Evolutionary conservation across 1,140 invertebrate species (phyloP), one percentile per base, ranked within the genome.

Genomic region (Listronotus bonariensis): DNA sequence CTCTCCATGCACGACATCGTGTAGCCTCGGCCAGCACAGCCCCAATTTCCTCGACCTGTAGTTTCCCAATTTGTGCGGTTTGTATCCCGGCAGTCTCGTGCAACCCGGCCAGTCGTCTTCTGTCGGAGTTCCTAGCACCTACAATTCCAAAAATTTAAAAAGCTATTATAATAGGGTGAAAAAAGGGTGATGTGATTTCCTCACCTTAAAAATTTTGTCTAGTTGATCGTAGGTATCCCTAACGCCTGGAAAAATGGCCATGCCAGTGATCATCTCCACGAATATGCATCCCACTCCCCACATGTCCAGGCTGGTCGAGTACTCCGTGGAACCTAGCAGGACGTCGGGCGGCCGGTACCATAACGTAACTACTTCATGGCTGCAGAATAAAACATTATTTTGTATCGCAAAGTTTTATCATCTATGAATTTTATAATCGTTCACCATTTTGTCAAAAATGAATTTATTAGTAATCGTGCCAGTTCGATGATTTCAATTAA

Each of bases 221-320:
- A 98, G 84, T 79, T 98, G 96, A 83, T 98, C 95, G 77, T 91
- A 91, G 18, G 93, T 93, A 81, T 97, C 96, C 74, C 95, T 86
- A 73, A 96, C 92, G 57, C 96, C 96, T 52, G 95, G 95, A 81
- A 98, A 98, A 67, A 95, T 92, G 40, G 96, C 94, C 76, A 93
- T 86, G n/a, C 95, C 95, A 62, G 93, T 95, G 65, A 97, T 87
- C 93, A 98, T 97, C 81, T 98, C 96, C 42, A 96, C 92, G 81
- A 97, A 97, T 80, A 98, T 98, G 81, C 96, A 98, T 20, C 96
- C 96, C 49, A 98, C 96, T 57, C 96, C 95, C 96, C 97, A 99
- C 90, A 98, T 97, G 80, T 99, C 91, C 70, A 93, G 79, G 38
- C 91, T 92, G 56, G 95, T 96, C 17, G 94, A 95, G 79, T 99